Percentiles rank a stretch among this genome's conserved stretches.
phyloP scores from a whole-genome alignment of 1,140 invertebrate genomes.

The Pseudomyrmex flavicornis region DNA sequence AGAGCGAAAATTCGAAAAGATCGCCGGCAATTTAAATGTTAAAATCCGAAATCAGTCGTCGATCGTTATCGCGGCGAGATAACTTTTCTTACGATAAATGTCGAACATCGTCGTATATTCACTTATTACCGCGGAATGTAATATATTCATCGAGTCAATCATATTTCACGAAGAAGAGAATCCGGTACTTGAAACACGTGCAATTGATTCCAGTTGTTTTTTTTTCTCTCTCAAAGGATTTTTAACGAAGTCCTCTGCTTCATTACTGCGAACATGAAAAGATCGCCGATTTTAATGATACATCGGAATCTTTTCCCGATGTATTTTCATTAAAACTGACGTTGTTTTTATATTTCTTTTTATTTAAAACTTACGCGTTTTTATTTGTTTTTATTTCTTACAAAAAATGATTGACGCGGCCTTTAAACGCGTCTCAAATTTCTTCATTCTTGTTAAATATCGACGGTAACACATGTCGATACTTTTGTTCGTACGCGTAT shows the following conservation, averaged over 20 bases:
- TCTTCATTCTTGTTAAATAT: neutral
- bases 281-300: neutral
- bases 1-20: neutral
- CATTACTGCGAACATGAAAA: neutral
- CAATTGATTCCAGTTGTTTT: neutral
- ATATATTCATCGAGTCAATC: neutral
- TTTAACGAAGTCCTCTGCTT: neutral
- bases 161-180: neutral
- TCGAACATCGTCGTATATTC: neutral
- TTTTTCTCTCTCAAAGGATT: neutral
- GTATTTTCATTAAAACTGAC: no score
- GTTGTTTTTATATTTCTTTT: no score
- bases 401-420: neutral
- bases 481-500: neutral
- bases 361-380: no score
- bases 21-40: slow-evolving; percentile 5
- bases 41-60: slow-evolving; percentile 2
- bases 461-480: neutral
- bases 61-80: slow-evolving; percentile 5
- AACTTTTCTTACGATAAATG: neutral
- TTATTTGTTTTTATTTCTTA: neutral
- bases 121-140: neutral
- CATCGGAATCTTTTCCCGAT: neutral
- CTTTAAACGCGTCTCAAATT: neutral
- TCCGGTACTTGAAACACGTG: neutral